phyloP scores from a whole-genome alignment of 53 echinoderm and acorn worm genomes.

The Holothuria scabra region DNA sequence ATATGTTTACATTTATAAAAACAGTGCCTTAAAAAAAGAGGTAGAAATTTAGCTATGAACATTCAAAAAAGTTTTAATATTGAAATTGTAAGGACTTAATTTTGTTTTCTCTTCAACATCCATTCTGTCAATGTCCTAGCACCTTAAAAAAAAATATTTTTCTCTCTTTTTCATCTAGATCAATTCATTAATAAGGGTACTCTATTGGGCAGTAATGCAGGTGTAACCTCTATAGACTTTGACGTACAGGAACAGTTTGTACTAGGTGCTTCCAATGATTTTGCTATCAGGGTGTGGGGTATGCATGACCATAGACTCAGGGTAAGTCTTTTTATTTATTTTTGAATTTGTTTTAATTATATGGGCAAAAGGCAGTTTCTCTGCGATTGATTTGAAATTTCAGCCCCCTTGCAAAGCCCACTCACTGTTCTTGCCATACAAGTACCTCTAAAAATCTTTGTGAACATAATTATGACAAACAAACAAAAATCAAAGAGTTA shows the following conservation, averaged over 20 bases:
- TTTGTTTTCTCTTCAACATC: not conserved
- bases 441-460: too few relatives aligned
- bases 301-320: constrained; percentile 86
- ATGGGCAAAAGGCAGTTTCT: too few relatives aligned
- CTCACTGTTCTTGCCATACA: too few relatives aligned
- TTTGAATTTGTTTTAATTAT: too few relatives aligned
- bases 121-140: not conserved
- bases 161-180: constrained; percentile 30
- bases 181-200: constrained; percentile 69
- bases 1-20: too few relatives aligned
- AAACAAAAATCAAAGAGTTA: too few relatives aligned
- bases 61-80: not conserved
- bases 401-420: too few relatives aligned
- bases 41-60: not conserved
- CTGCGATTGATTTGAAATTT: too few relatives aligned
- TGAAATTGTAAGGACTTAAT: not conserved
- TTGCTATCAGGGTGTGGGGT: constrained; percentile 93
- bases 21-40: too few relatives aligned
- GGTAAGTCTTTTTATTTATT: constrained; percentile 37
- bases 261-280: constrained; percentile 94
- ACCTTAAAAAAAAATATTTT: not conserved
- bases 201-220: constrained; percentile 87
- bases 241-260: constrained; percentile 88
- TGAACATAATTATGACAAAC: too few relatives aligned
- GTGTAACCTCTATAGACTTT: constrained; percentile 88